Evolutionary conservation across 2,888 invertebrate genomes (phyloP).

Genomic region (Conomelus anceps): DNA sequence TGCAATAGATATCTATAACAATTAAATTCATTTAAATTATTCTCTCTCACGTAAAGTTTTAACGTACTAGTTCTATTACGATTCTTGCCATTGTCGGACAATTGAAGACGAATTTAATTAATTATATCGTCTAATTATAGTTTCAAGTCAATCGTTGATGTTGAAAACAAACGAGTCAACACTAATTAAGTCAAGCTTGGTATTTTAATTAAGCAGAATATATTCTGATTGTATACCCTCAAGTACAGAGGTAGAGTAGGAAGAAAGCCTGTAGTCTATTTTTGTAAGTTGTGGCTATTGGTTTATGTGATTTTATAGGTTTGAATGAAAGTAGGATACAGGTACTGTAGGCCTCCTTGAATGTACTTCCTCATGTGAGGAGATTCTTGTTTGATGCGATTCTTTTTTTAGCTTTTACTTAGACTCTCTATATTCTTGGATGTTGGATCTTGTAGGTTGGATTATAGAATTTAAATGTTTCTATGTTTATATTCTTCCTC

Average conservation of each 20-base stretch:
- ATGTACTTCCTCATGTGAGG: too few relatives aligned
- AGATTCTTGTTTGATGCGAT: too few relatives aligned
- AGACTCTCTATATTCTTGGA: too few relatives aligned
- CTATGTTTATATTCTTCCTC: too few relatives aligned
- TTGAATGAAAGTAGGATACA: too few relatives aligned
- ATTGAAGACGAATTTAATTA: not conserved
- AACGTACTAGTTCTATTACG: not conserved
- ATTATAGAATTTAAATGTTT: too few relatives aligned
- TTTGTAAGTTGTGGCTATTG: not conserved
- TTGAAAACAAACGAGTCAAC: not conserved
- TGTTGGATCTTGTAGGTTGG: too few relatives aligned
- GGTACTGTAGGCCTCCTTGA: not conserved
- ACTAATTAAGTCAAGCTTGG: not conserved
- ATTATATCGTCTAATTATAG: not conserved
- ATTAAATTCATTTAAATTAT: not conserved
- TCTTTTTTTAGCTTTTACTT: too few relatives aligned
- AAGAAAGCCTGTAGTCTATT: not conserved
- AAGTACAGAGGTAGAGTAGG: not conserved
- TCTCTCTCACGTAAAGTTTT: not conserved
- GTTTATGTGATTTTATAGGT: not conserved
- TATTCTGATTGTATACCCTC: too few relatives aligned
- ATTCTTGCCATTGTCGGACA: not conserved
- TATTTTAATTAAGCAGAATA: not conserved
- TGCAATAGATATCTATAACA: not conserved
- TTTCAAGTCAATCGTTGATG: not conserved